Percentiles rank a stretch among this genome's conserved stretches.
These are phyloP conservation scores for chimpanzee (Pan troglodytes) DNA, from an alignment of 2,113 vertebrate species.

Conservation along the genomic window NHGRI_mPanTro3-v2.1_pri NC_072398.2:177601501-177602000, in stretches of 20 bases:
- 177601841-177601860: not conserved
- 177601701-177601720: not conserved
- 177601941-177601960: not conserved
- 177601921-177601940: not conserved
- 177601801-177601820: not conserved
- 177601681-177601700: not conserved
- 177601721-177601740: not conserved
- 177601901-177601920: accelerated
- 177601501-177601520: too few relatives aligned
- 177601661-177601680: not conserved
- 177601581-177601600: not conserved
- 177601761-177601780: not conserved
- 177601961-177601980: not conserved
- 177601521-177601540: not conserved
- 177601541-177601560: not conserved
- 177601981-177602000: not conserved
- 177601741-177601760: not conserved
- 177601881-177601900: not conserved
- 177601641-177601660: not conserved
- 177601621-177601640: not conserved
- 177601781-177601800: not conserved
- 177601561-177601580: not conserved
- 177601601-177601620: not conserved
- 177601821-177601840: accelerated
- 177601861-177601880: not conserved